Evolutionary conservation across 2,113 vertebrate species (phyloP), one percentile per base, ranked within the genome.

Genomic region (Corythaixoides concolor): DNA sequence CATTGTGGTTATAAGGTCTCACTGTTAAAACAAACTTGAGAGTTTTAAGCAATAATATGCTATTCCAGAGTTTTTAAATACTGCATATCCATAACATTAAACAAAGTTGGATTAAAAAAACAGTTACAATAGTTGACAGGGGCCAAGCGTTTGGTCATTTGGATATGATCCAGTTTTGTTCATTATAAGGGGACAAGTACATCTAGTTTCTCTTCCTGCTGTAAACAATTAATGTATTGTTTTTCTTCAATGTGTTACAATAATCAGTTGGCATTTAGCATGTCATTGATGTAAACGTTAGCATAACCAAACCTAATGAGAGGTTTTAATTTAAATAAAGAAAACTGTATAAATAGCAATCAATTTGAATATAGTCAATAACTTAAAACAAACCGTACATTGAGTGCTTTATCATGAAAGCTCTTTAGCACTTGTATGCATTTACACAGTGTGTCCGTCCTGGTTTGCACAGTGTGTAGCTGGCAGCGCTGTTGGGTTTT

Each of bases 1-100:
- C 18, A 3, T 49, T 73, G 67, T 63, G 43, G 26, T 96, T 91
- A 63, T 73, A 77, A 85, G 70, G 56, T 88, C 79, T 80, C 19
- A 27, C 72, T 88, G 47, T 93, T 94, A 86, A 93, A 96, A 91
- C 58, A 95, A 91, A 93, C 74, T 41, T 64, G 55, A 69, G 70
- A 45, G 15, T 83, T 91, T 85, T 30, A 74, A 77, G 62, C 26
- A 84, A 74, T 73, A 76, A 69, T 63, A 33, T 33, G n/a, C 22
- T 67, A 15, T 53, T 83, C 78, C 16, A 39, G 15, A 22, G 10
- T 69, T 88, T 81, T 77, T 28, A 83, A 63, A 63, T 63, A 67
- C 63, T 73, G 9, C 19, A 8, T 67, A 32, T 86, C 85, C 20
- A 39, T 77, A 91, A 69, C 11, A 43, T 74, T 59, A 88, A 87